Evolutionary conservation across 2,797 vertebrate species (phyloP).

Genomic region (Onychomys leucogaster): DNA sequence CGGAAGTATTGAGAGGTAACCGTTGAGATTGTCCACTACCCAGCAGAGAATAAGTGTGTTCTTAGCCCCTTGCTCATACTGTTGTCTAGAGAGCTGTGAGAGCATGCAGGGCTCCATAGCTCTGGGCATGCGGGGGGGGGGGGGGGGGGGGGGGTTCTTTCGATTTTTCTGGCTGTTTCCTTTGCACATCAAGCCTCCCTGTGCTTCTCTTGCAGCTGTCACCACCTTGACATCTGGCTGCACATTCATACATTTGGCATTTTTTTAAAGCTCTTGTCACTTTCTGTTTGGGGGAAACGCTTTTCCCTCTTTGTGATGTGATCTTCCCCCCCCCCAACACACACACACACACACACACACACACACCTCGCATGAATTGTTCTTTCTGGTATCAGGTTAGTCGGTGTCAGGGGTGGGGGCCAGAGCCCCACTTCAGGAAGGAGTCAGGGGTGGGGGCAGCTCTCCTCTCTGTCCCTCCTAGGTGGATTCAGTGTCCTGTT

Average conservation of each 20-base stretch:
- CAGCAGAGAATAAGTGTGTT: neutral
- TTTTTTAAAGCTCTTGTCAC: conserved; percentile 14
- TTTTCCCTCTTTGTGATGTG: neutral
- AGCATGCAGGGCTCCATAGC: neutral
- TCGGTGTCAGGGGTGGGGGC: neutral
- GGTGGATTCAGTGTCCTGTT: conserved; percentile 56
- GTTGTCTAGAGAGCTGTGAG: neutral
- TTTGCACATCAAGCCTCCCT: neutral
- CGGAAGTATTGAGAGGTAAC: neutral
- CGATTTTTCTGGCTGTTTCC: neutral
- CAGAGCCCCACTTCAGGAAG: conserved; percentile 29
- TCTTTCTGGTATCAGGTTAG: neutral
- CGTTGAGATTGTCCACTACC: conserved; percentile 16
- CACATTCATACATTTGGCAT: neutral
- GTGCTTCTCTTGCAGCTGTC: conserved; percentile 53
- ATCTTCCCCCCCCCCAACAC: neutral
- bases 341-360: too few relatives aligned
- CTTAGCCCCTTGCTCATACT: neutral
- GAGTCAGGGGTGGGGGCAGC: conserved; percentile 50
- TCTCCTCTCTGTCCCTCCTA: neutral
- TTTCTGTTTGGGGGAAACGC: conserved; percentile 19
- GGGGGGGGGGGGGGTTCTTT: neutral
- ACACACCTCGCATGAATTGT: too few relatives aligned
- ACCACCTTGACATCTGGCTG: conserved; percentile 57
- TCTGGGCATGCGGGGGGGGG: neutral